Conservation (phyloP, 2,888 invertebrate species). For the Listrodromus nycthemerus region DNA sequence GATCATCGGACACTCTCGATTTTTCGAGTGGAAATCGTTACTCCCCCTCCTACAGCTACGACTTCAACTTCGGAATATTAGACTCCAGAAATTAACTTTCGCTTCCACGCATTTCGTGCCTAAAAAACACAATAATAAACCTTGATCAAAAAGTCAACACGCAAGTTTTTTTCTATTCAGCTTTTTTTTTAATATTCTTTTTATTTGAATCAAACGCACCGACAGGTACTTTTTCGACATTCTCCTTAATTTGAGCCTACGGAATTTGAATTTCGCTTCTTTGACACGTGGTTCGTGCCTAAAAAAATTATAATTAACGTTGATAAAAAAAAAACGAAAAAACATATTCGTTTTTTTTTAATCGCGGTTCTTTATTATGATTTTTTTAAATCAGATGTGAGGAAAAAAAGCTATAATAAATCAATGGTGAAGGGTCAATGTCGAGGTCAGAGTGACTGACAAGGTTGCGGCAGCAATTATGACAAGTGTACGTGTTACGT, state of each 20-base stretch:
- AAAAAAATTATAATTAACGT: too few relatives aligned
- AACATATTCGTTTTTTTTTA: neutral
- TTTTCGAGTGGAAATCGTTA: neutral
- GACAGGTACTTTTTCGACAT: neutral
- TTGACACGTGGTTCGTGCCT: neutral
- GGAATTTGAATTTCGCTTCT: neutral
- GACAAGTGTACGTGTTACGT: neutral
- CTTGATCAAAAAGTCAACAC: too few relatives aligned
- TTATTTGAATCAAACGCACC: neutral
- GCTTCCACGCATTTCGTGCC: neutral
- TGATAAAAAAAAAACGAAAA: neutral
- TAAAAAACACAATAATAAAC: neutral
- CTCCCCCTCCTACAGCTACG: neutral
- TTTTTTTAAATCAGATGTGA: neutral
- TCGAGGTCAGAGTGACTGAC: neutral
- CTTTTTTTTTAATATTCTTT: neutral
- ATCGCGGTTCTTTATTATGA: neutral
- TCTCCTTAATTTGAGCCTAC: neutral
- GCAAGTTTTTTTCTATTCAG: neutral
- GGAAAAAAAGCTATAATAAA: neutral
- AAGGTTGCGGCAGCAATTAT: neutral
- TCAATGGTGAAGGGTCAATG: neutral
- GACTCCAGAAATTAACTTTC: neutral
- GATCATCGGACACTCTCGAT: slow-evolving; percentile 10
- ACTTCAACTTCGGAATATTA: neutral